A percentile compares a stretch with the other conserved stretches of the same genome.
phyloP scores from a whole-genome alignment of 2,888 invertebrate species.

The Gymnosoma rotundatum region DNA sequence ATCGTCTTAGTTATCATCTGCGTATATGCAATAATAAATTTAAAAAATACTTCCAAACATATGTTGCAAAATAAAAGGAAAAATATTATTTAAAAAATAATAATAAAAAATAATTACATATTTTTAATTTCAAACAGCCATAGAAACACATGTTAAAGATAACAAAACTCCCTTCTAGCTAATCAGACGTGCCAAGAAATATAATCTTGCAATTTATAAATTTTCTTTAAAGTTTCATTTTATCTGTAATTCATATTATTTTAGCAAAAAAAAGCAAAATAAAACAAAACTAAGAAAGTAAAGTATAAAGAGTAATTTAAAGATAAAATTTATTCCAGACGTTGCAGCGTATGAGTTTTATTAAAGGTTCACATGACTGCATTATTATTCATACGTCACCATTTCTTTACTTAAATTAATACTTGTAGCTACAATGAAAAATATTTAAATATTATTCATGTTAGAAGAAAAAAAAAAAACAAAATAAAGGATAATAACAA shows the following conservation, averaged over 20 bases:
- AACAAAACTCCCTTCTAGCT: not conserved
- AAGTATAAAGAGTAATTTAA: conserved; percentile 10
- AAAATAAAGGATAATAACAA: no score
- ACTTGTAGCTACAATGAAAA: not conserved
- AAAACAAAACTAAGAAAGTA: not conserved
- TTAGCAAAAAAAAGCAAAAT: not conserved
- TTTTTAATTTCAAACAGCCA: not conserved
- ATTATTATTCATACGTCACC: conserved; percentile 17
- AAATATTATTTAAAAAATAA: no score
- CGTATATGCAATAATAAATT: no score
- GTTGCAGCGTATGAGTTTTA: conserved; percentile 26
- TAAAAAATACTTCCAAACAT: no score
- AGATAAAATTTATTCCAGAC: conserved; percentile 30
- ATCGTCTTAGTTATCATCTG: no score
- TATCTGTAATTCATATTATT: not conserved
- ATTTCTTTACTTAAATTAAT: not conserved
- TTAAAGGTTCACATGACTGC: not conserved
- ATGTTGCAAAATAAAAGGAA: no score
- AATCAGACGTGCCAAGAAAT: conserved; percentile 23
- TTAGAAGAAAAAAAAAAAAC: no score
- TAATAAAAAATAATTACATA: not conserved
- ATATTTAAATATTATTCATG: not conserved
- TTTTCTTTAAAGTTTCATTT: not conserved
- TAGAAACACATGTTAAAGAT: not conserved
- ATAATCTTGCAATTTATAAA: conserved; percentile 17